Conservation (phyloP, 2,888 invertebrate genomes). For the Chrysotoxum bicinctum region DNA sequence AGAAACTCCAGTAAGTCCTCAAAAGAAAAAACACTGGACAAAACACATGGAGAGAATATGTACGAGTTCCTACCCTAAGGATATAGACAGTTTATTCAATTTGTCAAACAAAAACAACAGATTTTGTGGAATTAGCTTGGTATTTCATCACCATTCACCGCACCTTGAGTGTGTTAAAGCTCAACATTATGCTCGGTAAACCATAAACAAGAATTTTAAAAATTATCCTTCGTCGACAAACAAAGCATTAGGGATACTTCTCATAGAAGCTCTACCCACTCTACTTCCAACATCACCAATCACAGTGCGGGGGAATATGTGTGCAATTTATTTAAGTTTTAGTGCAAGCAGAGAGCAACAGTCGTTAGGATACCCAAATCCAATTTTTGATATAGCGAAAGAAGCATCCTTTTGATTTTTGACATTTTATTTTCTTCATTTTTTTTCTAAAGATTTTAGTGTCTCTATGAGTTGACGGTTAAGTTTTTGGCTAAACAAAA, state of each 20-base stretch:
- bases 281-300: background rate
- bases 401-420: conserved; percentile 28
- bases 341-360: conserved; percentile 48
- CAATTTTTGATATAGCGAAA: conserved; percentile 42
- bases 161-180: conserved; percentile 52
- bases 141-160: conserved; percentile 53
- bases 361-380: conserved; percentile 43
- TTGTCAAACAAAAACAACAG: conserved; percentile 68
- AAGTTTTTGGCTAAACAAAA: background rate
- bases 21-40: conserved; percentile 11
- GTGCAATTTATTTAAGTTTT: conserved; percentile 17
- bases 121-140: conserved; percentile 62
- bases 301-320: background rate
- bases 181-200: conserved; percentile 27
- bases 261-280: background rate
- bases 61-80: conserved; percentile 33
- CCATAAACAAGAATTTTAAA: conserved; percentile 61
- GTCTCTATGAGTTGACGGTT: background rate
- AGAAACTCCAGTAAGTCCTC: conserved; percentile 16
- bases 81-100: conserved; percentile 64
- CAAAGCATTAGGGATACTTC: background rate
- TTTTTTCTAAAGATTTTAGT: background rate
- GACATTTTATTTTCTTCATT: background rate
- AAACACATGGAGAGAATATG: conserved; percentile 15
- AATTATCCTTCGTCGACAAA: conserved; percentile 30